Conservation (phyloP, 2,113 vertebrate species). For the Nansenia antarctica region DNA sequence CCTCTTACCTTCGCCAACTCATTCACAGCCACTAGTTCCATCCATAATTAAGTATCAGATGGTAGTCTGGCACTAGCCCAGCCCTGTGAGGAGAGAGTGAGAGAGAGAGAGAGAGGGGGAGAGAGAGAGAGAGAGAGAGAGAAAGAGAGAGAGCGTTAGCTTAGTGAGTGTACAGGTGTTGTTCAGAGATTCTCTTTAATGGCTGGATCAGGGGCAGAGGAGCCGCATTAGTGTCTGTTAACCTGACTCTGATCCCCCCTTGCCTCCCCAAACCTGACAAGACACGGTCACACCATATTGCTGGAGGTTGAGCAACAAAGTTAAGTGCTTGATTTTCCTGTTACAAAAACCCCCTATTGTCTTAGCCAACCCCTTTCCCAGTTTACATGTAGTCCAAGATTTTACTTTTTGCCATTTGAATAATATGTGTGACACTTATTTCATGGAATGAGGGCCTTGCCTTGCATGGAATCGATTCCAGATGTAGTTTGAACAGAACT, state of each 20-base stretch:
- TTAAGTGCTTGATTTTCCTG: background rate
- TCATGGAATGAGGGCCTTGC: background rate
- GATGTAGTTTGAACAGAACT: slow-evolving; percentile 4
- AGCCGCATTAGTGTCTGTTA: background rate
- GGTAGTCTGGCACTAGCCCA: too few relatives aligned
- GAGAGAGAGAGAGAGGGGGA: background rate
- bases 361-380: too few relatives aligned
- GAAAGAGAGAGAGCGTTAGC: too few relatives aligned
- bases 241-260: background rate
- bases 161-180: background rate
- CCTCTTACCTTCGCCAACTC: too few relatives aligned
- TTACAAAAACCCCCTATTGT: too few relatives aligned
- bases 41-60: too few relatives aligned
- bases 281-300: background rate
- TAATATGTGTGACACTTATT: background rate
- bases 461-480: slow-evolving; percentile 6
- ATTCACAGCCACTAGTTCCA: too few relatives aligned
- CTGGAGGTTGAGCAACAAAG: background rate
- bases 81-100: too few relatives aligned
- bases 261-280: background rate
- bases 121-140: background rate
- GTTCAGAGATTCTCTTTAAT: background rate
- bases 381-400: too few relatives aligned
- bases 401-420: background rate
- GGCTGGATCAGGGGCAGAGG: background rate